Conservation (phyloP, 2,113 vertebrate genomes). For the Alligator sinensis region DNA sequence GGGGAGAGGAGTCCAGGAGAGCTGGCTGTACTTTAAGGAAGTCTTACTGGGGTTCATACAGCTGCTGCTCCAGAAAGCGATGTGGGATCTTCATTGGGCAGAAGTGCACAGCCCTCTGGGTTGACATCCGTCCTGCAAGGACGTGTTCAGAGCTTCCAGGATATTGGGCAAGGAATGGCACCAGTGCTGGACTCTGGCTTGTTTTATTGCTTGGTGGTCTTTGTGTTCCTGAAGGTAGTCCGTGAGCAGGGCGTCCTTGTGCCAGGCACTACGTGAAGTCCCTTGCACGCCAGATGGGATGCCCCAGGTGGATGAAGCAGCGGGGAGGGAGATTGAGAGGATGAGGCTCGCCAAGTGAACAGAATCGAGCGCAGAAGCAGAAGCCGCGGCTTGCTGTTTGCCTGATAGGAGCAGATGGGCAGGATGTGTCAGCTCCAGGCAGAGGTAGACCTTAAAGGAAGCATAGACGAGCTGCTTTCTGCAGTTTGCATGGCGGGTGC, state of each 20-base stretch:
- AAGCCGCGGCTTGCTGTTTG: neutral
- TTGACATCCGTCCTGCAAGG: neutral
- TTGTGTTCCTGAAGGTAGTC: neutral
- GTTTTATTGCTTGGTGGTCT: neutral
- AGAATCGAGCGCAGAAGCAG: neutral
- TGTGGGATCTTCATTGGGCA: neutral
- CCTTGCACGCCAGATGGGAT: too few relatives aligned
- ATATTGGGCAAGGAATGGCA: neutral
- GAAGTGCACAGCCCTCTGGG: neutral
- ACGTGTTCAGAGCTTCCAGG: neutral
- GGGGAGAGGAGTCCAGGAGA: too few relatives aligned
- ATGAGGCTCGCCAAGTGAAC: neutral
- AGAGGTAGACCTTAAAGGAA: neutral
- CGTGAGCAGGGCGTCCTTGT: neutral
- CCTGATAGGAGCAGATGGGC: neutral
- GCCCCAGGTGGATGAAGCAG: too few relatives aligned
- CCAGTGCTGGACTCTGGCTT: too few relatives aligned
- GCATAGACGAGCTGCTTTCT: neutral
- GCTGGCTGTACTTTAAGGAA: too few relatives aligned
- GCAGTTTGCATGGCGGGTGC: neutral
- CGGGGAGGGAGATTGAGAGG: neutral
- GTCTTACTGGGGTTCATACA: too few relatives aligned
- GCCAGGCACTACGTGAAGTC: neutral
- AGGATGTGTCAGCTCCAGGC: neutral
- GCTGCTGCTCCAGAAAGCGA: neutral